Conservation (phyloP, 2,797 vertebrate species). For the Sparus aurata region DNA sequence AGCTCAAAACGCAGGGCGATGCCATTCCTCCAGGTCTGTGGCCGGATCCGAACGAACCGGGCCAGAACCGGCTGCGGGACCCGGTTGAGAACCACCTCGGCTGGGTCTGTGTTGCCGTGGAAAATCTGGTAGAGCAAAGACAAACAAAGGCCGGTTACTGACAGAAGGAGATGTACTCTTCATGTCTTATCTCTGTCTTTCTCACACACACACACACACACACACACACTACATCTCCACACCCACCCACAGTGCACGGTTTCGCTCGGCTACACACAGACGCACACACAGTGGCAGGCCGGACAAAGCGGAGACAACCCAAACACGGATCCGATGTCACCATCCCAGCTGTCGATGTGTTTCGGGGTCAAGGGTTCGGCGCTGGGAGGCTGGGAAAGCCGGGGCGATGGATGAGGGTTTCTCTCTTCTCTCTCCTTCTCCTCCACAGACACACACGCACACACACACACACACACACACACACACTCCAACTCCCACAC, state of each 20-base stretch:
- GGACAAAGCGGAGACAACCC: conserved; percentile 79
- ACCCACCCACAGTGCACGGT: conserved; percentile 52
- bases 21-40: conserved; percentile 94
- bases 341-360: conserved; percentile 79
- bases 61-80: conserved; percentile 93
- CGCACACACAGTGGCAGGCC: conserved; percentile 66
- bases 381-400: conserved; percentile 70
- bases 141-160: conserved; percentile 21
- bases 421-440: neutral
- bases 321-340: conserved; percentile 81
- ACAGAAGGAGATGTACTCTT: conserved; percentile 25
- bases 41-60: conserved; percentile 95
- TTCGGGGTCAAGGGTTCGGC: conserved; percentile 75
- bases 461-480: conserved; percentile 23
- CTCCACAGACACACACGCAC: conserved; percentile 12
- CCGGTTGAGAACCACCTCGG: conserved; percentile 95
- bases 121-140: conserved; percentile 86
- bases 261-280: conserved; percentile 57
- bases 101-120: conserved; percentile 93
- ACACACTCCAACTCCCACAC: neutral
- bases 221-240: conserved; percentile 8
- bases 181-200: conserved; percentile 25
- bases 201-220: conserved; percentile 5
- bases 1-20: conserved; percentile 96
- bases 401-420: conserved; percentile 38